phyloP scores from a whole-genome alignment of 2,797 vertebrate genomes.

The Hydrolagus colliei region DNA sequence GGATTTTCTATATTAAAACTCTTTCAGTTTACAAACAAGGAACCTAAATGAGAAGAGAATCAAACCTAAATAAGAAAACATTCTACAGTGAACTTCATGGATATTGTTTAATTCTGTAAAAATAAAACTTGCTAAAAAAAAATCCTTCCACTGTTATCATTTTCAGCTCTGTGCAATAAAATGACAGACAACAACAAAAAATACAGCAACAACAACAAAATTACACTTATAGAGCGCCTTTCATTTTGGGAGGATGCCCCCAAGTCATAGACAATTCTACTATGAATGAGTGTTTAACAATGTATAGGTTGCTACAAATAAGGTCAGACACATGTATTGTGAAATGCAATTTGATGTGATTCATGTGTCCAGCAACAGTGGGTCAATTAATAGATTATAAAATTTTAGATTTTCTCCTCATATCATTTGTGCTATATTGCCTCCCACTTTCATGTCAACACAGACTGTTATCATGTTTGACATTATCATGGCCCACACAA shows the following conservation, averaged over 20 bases:
- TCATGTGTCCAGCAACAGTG: not conserved
- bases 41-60: conserved; percentile 57
- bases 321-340: not conserved
- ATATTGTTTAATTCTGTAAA: conserved; percentile 29
- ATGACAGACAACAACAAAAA: not conserved
- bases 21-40: conserved; percentile 96
- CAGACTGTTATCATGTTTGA: no score
- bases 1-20: conserved; percentile 65
- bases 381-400: not conserved
- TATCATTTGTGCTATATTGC: no score
- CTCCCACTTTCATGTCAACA: no score
- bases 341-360: not conserved
- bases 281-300: not conserved
- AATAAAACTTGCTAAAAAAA: not conserved
- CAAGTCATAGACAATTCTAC: not conserved
- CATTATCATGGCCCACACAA: not conserved
- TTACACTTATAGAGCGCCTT: no score
- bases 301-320: not conserved
- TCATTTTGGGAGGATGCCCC: no score
- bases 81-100: not conserved
- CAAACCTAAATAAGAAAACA: conserved; percentile 52
- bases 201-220: no score
- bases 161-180: conserved; percentile 1
- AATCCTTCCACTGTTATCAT: not conserved
- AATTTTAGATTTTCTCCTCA: not conserved